These are phyloP conservation scores for Volucella bombylans DNA, from an alignment of 2,888 invertebrate species.

Conservation along the genomic window DNA sequence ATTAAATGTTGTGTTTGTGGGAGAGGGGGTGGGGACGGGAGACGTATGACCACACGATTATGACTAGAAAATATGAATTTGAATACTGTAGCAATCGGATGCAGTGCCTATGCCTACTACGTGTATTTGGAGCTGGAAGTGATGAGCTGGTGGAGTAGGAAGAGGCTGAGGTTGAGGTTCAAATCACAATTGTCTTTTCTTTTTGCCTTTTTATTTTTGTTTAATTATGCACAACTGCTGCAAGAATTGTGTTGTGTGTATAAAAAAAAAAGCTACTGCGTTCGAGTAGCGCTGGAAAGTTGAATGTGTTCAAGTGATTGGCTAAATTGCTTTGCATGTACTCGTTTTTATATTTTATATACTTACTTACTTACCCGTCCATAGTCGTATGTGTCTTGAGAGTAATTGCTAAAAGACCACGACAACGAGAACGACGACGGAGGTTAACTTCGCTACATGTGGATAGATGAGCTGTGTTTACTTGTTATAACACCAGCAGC, in stretches of 20 bases:
- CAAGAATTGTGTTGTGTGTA: background rate
- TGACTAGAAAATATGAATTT: too few species aligned
- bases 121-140: constrained; percentile 1
- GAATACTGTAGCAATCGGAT: constrained; percentile 4
- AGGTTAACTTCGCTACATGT: constrained; percentile 7
- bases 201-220: constrained; percentile 23
- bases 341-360: constrained; percentile 35
- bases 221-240: constrained; percentile 27
- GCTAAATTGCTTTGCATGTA: constrained; percentile 65
- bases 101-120: constrained; percentile 10
- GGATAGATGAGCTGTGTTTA: constrained; percentile 45
- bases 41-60: too few species aligned
- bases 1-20: constrained; percentile 4
- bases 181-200: too few species aligned
- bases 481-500: constrained; percentile 30
- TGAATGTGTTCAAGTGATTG: constrained; percentile 54
- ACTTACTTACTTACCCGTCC: constrained; percentile 4
- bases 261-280: constrained; percentile 28
- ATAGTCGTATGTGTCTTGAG: constrained; percentile 18
- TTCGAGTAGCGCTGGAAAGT: constrained; percentile 23
- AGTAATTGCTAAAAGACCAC: constrained; percentile 45
- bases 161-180: too few species aligned
- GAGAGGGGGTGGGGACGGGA: too few species aligned
- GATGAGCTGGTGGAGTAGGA: too few species aligned
- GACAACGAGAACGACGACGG: too few species aligned